Conservation (phyloP, 2,888 invertebrate species). For the Stegophylla sp. region DNA sequence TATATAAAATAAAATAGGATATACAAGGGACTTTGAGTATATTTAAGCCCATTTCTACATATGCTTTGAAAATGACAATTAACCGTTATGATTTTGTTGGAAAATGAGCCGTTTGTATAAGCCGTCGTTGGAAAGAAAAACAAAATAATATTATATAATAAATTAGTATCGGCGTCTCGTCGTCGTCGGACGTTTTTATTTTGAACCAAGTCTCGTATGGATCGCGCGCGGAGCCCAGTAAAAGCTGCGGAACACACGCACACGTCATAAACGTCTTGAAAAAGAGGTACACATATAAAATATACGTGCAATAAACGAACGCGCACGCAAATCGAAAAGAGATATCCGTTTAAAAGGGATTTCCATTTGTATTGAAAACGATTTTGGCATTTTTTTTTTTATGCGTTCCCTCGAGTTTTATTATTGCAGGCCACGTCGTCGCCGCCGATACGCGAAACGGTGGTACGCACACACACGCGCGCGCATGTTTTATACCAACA, state of each 20-base stretch:
- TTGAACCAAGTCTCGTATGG: background rate
- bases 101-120: too few species aligned
- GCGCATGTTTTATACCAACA: background rate
- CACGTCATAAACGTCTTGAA: constrained; percentile 4
- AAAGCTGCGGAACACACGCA: background rate
- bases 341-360: constrained; percentile 41
- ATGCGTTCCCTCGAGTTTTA: constrained; percentile 19
- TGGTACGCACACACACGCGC: background rate
- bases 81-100: too few species aligned
- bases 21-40: too few species aligned
- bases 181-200: constrained; percentile 3
- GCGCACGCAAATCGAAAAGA: constrained; percentile 12
- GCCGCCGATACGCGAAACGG: background rate
- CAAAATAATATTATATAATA: too few species aligned
- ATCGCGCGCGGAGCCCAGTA: background rate
- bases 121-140: too few species aligned
- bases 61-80: too few species aligned
- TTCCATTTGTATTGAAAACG: constrained; percentile 26
- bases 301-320: background rate
- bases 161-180: background rate
- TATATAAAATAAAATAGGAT: too few species aligned
- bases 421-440: constrained; percentile 2
- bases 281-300: background rate
- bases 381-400: constrained; percentile 27
- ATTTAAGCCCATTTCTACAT: too few species aligned